Evolutionary conservation across 2,113 vertebrate species (phyloP).

Genomic region (Saguinus imperator): DNA sequence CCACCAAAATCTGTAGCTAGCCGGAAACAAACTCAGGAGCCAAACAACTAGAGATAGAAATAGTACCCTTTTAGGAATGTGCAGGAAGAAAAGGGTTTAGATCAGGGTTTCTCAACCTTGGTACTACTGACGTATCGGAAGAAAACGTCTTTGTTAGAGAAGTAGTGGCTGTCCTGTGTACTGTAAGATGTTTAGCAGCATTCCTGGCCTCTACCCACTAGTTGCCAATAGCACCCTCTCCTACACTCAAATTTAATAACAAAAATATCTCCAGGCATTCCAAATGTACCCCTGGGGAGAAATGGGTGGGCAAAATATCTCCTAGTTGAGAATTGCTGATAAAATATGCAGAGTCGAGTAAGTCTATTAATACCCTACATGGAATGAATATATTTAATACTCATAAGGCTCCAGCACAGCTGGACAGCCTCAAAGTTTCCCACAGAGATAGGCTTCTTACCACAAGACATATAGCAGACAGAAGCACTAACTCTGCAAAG

Average conservation of each 20-base stretch:
- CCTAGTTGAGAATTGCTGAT: neutral
- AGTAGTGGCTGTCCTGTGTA: neutral
- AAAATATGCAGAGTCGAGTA: neutral
- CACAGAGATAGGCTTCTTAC: neutral
- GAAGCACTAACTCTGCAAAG: neutral
- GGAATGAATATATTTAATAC: neutral
- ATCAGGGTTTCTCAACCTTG: neutral
- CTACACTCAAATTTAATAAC: neutral
- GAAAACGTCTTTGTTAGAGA: neutral
- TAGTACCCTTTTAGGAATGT: neutral
- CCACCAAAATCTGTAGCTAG: neutral
- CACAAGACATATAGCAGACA: neutral
- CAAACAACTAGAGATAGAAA: neutral
- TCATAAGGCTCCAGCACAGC: neutral
- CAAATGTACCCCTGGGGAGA: neutral
- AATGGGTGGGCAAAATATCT: neutral
- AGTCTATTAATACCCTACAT: neutral
- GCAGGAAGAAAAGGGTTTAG: neutral
- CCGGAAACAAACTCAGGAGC: neutral
- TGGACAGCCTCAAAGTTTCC: neutral
- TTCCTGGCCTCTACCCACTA: neutral
- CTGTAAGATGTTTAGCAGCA: neutral
- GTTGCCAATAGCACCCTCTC: neutral
- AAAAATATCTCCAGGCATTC: neutral
- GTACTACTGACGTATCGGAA: neutral